Base-by-base conservation (phyloP, 2,888 invertebrate species). In the Caenorhabditis becei region DNA sequence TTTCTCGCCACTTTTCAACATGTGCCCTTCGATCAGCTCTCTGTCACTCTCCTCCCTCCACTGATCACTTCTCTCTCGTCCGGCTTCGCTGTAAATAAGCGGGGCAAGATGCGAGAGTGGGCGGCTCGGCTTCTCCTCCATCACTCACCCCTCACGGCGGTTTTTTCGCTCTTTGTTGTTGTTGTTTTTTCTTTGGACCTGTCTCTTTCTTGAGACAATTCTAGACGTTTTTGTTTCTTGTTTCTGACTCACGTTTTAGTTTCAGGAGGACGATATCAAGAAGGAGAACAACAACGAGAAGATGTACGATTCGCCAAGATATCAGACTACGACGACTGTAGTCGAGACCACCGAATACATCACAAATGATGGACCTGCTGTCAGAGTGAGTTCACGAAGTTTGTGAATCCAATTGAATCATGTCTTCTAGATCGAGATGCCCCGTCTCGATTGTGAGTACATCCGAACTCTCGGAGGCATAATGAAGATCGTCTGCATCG, bases 401-500 rank as follows among this genome's bases (percentile, higher is more conserved):
- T n/a, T n/a, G n/a, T 5, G 16, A 28, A 20, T 11, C 4, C 26
- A 26, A 8, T 14, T 28, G 1, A 20, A 4, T 32, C 41, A 5
- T 14, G 10, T 41, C 16, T 79, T 82, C 16, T 74, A 85, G 85
- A 63, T 85, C 37, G 80, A 77, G n/a, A 47, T 83, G 16, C 83
- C 88, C 2, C 85, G 85, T 37, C 95, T 94, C 91, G 96, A 96
- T 92, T 93, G 94, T 0, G 91, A 93, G 0, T 95, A 95, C 89
- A 89, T 95, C 20, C 93, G 93, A 86, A 95, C 94, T 0, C 87
- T 94, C 56, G 94, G 95, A 1, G 96, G 96, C 63, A 93, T 95
- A 71, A 91, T 96, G 23, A 96, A 96, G 93, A 92, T 94, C 82
- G 93, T 93, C 0, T 94, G 95, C 93, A 94, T 95, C 90, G 95